Evolutionary conservation across 2,797 vertebrate genomes (phyloP), one percentile per base, ranked within the genome.

Genomic region (Oreonectes daqikongensis): DNA sequence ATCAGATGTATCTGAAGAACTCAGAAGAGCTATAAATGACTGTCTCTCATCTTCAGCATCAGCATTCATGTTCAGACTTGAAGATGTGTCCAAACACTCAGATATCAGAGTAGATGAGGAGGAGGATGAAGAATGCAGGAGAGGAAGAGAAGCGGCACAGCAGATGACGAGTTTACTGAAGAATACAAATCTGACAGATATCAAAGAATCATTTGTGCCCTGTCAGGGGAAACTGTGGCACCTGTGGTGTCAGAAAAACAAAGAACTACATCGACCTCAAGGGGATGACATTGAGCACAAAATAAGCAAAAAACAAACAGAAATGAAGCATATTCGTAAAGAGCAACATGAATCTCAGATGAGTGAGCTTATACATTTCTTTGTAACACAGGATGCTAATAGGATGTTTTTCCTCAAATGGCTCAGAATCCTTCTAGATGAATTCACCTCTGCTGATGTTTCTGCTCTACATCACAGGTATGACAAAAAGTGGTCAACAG

Each of bases 291-390:
- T 55, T 48, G 71, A 91, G 85, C 26, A 9, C 1, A 0, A 69
- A 5, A 64, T 46, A 0, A 72, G 26, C 9, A 3, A 0, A 0
- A n/a, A 61, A 14, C 67, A 85, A 81, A 4, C 0, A 79, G 90
- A 94, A 81, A 77, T 87, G 71, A 88, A 84, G 20, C 88, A 92
- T 68, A 89, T 92, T 22, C 92, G 90, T 82, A 90, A 94, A 84
- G 86, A 22, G 11, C 50, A 53, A 1, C 20, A 53, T 4, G 3
- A 20, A 9, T 10, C 0, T 1, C 2, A 5, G 9, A 17, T 53
- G 3, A 63, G 55, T 26, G 22, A 38, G 8, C 35, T 61, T 35
- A 69, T 70, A 11, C 1, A 57, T 26, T 0, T 44, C 0, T 80
- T 75, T 9, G 46, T 75, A 20, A 35, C 5, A 35, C 0, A 10